Percentiles rank a stretch among this genome's conserved stretches.
phyloP scores from a whole-genome alignment of 2,113 vertebrate species.

The Neoarius graeffei region DNA sequence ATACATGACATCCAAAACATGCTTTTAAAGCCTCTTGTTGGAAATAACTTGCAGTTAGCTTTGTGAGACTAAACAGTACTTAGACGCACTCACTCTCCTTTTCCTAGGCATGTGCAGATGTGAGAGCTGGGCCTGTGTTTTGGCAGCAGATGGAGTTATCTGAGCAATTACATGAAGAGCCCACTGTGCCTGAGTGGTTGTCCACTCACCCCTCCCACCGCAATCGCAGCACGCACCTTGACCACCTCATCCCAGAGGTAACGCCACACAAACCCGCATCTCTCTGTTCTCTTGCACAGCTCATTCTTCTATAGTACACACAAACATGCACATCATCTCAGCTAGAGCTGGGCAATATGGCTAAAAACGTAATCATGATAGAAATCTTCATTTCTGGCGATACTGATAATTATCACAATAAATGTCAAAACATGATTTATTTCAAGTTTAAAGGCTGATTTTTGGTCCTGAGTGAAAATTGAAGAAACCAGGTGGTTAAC shows the following conservation, averaged over 20 bases:
- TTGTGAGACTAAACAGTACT: neutral
- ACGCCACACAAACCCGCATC: slow-evolving; percentile 42
- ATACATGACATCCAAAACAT: neutral
- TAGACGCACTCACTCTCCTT: neutral
- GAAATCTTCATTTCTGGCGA: too few relatives aligned
- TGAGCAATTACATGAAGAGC: slow-evolving; percentile 72
- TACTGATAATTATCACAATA: too few relatives aligned
- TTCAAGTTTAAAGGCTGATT: too few relatives aligned
- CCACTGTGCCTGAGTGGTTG: slow-evolving; percentile 84
- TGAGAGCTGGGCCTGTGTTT: slow-evolving; percentile 87
- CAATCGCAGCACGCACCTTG: slow-evolving; percentile 80
- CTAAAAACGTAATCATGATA: too few relatives aligned
- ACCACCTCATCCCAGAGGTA: slow-evolving; percentile 90
- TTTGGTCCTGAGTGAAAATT: too few relatives aligned
- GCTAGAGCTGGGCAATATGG: too few relatives aligned
- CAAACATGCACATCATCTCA: neutral
- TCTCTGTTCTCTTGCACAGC: neutral
- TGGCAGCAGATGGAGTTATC: slow-evolving; percentile 91
- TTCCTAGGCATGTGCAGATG: slow-evolving; percentile 88
- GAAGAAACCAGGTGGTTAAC: too few relatives aligned
- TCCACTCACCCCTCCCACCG: slow-evolving; percentile 94
- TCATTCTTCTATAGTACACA: neutral
- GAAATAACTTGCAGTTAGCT: neutral
- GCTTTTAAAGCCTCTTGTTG: neutral
- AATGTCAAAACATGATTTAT: too few relatives aligned